A percentile compares a stretch with the other conserved stretches of the same genome.
Evolutionary conservation across 2,888 invertebrate species (phyloP).

Genomic region (Spisula solida): DNA sequence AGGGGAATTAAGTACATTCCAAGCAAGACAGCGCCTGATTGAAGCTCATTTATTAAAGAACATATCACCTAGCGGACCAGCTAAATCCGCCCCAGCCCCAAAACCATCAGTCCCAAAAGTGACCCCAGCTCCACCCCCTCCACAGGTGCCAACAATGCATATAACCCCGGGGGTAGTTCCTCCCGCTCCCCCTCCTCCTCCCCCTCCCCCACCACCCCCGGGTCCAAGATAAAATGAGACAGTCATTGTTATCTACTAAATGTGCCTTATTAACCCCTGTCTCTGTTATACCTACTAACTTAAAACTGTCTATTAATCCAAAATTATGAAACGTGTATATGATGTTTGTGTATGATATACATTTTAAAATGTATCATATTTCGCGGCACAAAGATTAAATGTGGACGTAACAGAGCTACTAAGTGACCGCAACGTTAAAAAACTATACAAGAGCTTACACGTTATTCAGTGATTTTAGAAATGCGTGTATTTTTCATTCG

Average conservation of each 20-base stretch:
- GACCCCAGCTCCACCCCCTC: slow-evolving; percentile 22
- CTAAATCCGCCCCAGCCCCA: background rate
- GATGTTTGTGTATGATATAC: background rate
- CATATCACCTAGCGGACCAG: slow-evolving; percentile 19
- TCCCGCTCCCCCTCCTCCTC: slow-evolving; percentile 68
- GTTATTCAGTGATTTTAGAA: too few relatives aligned
- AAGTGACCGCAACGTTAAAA: background rate
- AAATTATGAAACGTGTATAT: background rate
- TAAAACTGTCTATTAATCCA: background rate
- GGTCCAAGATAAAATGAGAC: background rate
- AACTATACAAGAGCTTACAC: too few relatives aligned
- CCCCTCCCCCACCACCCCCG: slow-evolving; percentile 27
- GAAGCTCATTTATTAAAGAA: slow-evolving; percentile 63
- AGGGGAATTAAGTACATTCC: slow-evolving; percentile 65
- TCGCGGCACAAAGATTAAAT: background rate
- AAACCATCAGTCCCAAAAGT: slow-evolving; percentile 35
- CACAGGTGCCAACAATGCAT: slow-evolving; percentile 36
- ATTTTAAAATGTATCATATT: background rate
- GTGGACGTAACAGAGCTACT: background rate
- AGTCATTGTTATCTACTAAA: background rate
- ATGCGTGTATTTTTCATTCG: too few relatives aligned
- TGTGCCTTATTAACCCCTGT: slow-evolving; percentile 22
- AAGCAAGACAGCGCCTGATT: slow-evolving; percentile 65
- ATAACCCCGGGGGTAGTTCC: slow-evolving; percentile 64
- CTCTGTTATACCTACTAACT: background rate